phyloP scores from a whole-genome alignment of 2,797 vertebrate genomes.

The Hybognathus amarus region DNA sequence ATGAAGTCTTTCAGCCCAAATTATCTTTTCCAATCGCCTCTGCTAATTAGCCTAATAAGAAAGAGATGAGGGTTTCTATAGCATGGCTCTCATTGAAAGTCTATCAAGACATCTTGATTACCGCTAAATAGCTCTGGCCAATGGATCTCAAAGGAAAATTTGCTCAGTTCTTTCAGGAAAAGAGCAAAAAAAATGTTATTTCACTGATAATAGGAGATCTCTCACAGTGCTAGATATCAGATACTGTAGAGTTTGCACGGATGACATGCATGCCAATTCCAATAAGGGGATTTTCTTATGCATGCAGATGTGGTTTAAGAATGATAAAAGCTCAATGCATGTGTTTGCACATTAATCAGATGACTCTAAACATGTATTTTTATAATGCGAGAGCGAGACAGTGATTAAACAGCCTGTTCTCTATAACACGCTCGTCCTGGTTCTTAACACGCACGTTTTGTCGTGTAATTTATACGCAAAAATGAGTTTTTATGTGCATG shows the following conservation, averaged over 20 bases:
- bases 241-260: background rate
- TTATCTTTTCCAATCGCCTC: slow-evolving; percentile 37
- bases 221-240: slow-evolving; percentile 1
- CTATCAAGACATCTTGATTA: slow-evolving; percentile 64
- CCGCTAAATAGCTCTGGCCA: slow-evolving; percentile 50
- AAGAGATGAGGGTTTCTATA: slow-evolving; percentile 64
- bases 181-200: slow-evolving; percentile 38
- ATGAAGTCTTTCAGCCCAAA: slow-evolving; percentile 22
- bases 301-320: background rate
- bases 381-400: background rate
- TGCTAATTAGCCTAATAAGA: slow-evolving; percentile 59
- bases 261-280: background rate
- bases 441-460: too few relatives aligned
- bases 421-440: too few relatives aligned
- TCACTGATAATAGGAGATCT: slow-evolving; percentile 18
- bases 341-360: background rate
- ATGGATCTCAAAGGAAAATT: slow-evolving; percentile 43
- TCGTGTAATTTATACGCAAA: too few relatives aligned
- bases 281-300: background rate
- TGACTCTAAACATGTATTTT: background rate
- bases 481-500: too few relatives aligned
- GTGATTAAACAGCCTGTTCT: too few relatives aligned
- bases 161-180: slow-evolving; percentile 53
- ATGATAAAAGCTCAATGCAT: background rate
- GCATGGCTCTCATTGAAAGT: slow-evolving; percentile 50